Percentiles rank a stretch among this genome's conserved stretches.
Conservation (phyloP, 1,140 invertebrate genomes). For the Platyscapa corneri region DNA sequence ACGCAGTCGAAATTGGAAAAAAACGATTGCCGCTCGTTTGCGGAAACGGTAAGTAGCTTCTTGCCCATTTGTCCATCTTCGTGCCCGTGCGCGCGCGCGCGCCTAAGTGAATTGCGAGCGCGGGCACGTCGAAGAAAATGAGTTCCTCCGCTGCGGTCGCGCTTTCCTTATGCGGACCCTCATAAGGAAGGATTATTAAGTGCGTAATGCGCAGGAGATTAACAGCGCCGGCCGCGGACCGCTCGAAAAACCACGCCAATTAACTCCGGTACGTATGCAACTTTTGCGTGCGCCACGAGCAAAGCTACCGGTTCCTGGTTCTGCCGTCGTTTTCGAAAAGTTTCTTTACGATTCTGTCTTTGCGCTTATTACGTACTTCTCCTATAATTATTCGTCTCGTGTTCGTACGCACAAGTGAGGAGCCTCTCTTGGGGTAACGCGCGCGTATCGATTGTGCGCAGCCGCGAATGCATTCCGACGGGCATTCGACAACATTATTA, state of each 20-base stretch:
- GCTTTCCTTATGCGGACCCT: constrained; percentile 9
- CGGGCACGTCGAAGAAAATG: constrained; percentile 37
- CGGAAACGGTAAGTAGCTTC: constrained; percentile 43
- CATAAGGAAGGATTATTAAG: constrained; percentile 48
- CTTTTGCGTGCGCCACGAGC: not conserved
- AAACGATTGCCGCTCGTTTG: constrained; percentile 42
- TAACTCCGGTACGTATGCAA: constrained; percentile 29
- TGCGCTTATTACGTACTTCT: not conserved
- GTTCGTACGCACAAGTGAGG: not conserved
- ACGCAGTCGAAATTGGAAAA: not conserved
- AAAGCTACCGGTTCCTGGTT: constrained; percentile 18
- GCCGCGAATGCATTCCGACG: no score
- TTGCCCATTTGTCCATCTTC: constrained; percentile 31
- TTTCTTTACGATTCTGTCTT: not conserved
- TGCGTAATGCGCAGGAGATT: constrained; percentile 46
- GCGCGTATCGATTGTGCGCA: not conserved
- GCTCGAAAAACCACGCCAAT: constrained; percentile 36
- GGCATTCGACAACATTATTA: no score
- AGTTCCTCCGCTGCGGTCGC: constrained; percentile 27
- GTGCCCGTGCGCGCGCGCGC: no score
- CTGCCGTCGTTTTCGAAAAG: not conserved
- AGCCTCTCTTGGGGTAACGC: not conserved
- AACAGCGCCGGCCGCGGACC: constrained; percentile 12
- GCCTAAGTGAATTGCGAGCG: not conserved
- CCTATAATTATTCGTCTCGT: not conserved